Evolutionary conservation across 2,888 invertebrate genomes (phyloP), one percentile per base, ranked within the genome.

Genomic region (Agonum fuliginosum): DNA sequence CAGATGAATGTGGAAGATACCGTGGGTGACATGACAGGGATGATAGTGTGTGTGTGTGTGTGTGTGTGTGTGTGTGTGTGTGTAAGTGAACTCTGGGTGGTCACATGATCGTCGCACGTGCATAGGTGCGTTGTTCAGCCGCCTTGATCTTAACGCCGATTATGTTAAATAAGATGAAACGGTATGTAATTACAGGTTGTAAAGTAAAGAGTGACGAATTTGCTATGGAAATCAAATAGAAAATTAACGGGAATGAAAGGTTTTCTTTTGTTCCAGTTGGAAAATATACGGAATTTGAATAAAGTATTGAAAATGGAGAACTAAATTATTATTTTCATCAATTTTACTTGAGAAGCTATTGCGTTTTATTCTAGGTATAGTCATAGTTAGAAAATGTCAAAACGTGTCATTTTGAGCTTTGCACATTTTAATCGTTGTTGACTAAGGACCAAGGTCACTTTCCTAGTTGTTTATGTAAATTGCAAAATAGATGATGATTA

Each of bases 61-160:
- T 37, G 37, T 37, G 37, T 37, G 37, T 37, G n/a, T n/a, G n/a
- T 37, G 37, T 37, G 37, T 37, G 37, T 37, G n/a, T n/a, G n/a
- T 37, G 37, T 37, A 12, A n/a, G 37, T 37, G 37, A 37, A 10
- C 37, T 12, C 37, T 37, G 37, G 37, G 37, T 37, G 37, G 37
- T 37, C 37, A 37, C 10, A 37, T 12, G 12, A 10, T 37, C 37
- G 8, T 12, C 37, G n/a, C 37, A 37, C 37, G 37, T 37, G 37
- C 37, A 37, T 37, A 12, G 37, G 37, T 37, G 37, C 37, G 37
- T n/a, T 1, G 37, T n/a, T 12, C 8, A 37, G 37, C 37, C 37
- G 37, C 37, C 37, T 37, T 37, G 37, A 37, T 37, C 37, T 37
- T 37, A 27, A 37, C 37, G 37, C 37, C 37, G 37, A 37, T 37